Evolutionary conservation across 2,888 invertebrate species (phyloP).

Genomic region (Drosophila sordidapex): DNA sequence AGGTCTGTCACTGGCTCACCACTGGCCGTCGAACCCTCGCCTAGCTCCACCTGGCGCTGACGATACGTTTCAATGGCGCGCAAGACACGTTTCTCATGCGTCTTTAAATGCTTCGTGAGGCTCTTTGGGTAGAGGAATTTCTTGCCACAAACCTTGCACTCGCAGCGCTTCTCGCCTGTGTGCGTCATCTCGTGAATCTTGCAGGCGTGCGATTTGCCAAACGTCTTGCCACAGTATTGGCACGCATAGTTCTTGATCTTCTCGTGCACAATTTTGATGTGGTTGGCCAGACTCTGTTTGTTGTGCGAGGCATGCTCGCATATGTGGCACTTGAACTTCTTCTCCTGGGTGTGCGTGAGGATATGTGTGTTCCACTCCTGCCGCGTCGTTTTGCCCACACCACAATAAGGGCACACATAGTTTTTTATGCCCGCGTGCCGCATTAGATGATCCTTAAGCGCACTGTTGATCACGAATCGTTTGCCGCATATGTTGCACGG

Average conservation of each 20-base stretch:
- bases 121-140: conserved; percentile 82
- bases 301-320: conserved; percentile 83
- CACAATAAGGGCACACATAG: conserved; percentile 83
- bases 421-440: conserved; percentile 84
- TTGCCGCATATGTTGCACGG: conserved; percentile 83
- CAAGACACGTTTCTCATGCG: conserved; percentile 82
- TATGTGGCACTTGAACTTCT: conserved; percentile 82
- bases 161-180: conserved; percentile 82
- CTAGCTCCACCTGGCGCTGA: conserved; percentile 78
- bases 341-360: conserved; percentile 82
- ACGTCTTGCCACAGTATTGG: conserved; percentile 82
- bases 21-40: conserved; percentile 46
- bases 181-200: conserved; percentile 83
- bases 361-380: conserved; percentile 83
- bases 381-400: conserved; percentile 82
- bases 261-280: conserved; percentile 81
- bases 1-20: conserved; percentile 39
- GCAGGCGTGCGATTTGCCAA: conserved; percentile 82
- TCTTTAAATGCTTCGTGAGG: conserved; percentile 81
- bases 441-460: conserved; percentile 83
- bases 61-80: conserved; percentile 82
- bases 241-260: conserved; percentile 83
- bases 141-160: conserved; percentile 82
- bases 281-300: conserved; percentile 81
- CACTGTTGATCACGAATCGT: conserved; percentile 83